These are phyloP conservation scores for Nansenia antarctica DNA, from an alignment of 2,113 vertebrate genomes.

Conservation along the genomic window DNA sequence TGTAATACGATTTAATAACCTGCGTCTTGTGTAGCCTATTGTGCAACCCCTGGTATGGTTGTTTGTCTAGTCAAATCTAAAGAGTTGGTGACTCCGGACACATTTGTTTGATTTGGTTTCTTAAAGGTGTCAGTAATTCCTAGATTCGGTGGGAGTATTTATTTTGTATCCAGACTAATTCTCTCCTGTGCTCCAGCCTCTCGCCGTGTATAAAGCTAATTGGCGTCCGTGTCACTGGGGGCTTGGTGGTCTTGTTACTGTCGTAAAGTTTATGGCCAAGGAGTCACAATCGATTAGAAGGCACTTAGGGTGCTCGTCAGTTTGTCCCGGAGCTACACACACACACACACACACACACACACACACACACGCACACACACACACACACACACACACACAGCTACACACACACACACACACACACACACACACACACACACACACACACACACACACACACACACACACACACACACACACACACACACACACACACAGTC, in stretches of 20 bases:
- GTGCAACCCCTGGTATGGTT: background rate
- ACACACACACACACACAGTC: too few species aligned
- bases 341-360: too few species aligned
- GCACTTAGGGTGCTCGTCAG: slow-evolving; percentile 67
- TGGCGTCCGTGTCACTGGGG: slow-evolving; percentile 72
- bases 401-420: too few species aligned
- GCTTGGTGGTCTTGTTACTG: slow-evolving; percentile 77
- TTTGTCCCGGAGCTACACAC: slow-evolving; percentile 59
- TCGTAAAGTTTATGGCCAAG: slow-evolving; percentile 86
- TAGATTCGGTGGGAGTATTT: slow-evolving; percentile 9
- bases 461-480: too few species aligned
- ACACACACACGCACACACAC: too few species aligned
- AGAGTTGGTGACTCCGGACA: background rate
- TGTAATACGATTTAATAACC: background rate
- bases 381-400: too few species aligned
- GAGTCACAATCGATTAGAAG: slow-evolving; percentile 85
- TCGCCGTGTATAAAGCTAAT: slow-evolving; percentile 74
- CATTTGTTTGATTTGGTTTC: background rate
- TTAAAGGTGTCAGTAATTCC: slow-evolving; percentile 22
- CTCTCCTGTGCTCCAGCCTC: slow-evolving; percentile 42
- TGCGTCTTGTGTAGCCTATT: too few species aligned
- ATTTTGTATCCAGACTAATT: slow-evolving; percentile 21
- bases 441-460: too few species aligned
- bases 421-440: too few species aligned
- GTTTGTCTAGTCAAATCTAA: background rate